A percentile compares a stretch with the other conserved stretches of the same genome.
phyloP scores from a whole-genome alignment of 1,140 invertebrate genomes.

The Homarus americanus region DNA sequence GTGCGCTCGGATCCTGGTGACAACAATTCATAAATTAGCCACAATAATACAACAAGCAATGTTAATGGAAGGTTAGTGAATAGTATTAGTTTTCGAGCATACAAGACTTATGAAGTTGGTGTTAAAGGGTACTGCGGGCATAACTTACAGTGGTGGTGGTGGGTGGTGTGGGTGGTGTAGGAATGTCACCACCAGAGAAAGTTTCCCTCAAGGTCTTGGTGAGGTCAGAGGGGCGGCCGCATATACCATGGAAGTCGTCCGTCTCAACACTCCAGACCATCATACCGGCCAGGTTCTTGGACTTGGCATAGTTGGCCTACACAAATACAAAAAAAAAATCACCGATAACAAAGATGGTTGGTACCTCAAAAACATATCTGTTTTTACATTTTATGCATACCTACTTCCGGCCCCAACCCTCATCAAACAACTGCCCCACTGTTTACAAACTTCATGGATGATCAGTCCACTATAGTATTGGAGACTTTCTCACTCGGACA shows the following conservation, averaged over 20 bases:
- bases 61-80: no score
- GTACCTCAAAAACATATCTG: not conserved
- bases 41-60: no score
- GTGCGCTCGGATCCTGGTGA: not conserved
- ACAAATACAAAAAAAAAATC: not conserved
- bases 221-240: slow-evolving; percentile 76
- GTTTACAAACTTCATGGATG: no score
- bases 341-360: no score
- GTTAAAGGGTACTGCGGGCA: no score
- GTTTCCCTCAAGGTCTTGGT: slow-evolving; percentile 9
- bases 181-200: slow-evolving; percentile 5
- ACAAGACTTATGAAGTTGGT: no score
- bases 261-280: slow-evolving; percentile 88
- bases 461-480: no score
- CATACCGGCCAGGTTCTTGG: slow-evolving; percentile 81
- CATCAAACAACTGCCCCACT: no score
- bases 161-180: not conserved
- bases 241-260: slow-evolving; percentile 84
- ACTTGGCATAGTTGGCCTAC: slow-evolving; percentile 78
- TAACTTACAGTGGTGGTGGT: slow-evolving; percentile 3
- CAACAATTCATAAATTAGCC: no score
- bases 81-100: no score
- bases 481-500: no score
- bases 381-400: not conserved
- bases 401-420: no score